Conservation (phyloP, 2,113 vertebrate species). For the Puntigrus tetrazona region DNA sequence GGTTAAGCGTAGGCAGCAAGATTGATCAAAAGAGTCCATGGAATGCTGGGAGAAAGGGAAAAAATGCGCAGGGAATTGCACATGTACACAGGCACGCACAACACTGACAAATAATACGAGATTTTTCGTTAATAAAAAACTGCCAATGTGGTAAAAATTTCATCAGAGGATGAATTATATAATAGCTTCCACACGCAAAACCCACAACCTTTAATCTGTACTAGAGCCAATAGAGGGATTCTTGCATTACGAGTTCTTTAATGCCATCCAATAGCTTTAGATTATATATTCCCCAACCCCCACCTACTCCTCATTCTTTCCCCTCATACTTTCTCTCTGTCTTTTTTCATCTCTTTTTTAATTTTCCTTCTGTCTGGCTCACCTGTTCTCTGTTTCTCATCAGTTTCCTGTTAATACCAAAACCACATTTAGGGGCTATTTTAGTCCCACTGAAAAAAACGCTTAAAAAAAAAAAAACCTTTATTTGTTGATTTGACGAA, state of each 20-base stretch:
- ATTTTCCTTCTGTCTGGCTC: not conserved
- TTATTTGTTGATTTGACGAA: not conserved
- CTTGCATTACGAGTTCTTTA: slow-evolving; percentile 69
- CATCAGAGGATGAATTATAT: slow-evolving; percentile 75
- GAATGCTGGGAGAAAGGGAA: slow-evolving; percentile 7
- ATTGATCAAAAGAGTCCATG: not conserved
- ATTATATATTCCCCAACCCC: slow-evolving; percentile 60
- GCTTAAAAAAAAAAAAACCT: not conserved
- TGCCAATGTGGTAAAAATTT: slow-evolving; percentile 66
- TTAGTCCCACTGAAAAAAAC: not conserved
- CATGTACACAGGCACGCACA: slow-evolving; percentile 4
- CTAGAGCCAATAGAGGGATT: slow-evolving; percentile 65
- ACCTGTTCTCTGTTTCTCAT: slow-evolving; percentile 45
- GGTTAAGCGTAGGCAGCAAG: slow-evolving; percentile 2
- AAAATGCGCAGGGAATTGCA: slow-evolving; percentile 11
- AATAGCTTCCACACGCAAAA: slow-evolving; percentile 69
- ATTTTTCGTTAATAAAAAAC: slow-evolving; percentile 43
- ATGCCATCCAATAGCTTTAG: slow-evolving; percentile 69
- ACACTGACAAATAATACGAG: not conserved
- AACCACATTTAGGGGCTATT: not conserved
- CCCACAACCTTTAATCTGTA: slow-evolving; percentile 72
- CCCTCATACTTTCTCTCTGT: not conserved
- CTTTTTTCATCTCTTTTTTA: not conserved
- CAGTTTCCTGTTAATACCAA: not conserved
- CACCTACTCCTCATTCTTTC: slow-evolving; percentile 37